A percentile compares a stretch with the other conserved stretches of the same genome.
These are phyloP conservation scores for Trichogramma evanescens DNA, from an alignment of 2,888 invertebrate species.

Conservation along the genomic window DNA sequence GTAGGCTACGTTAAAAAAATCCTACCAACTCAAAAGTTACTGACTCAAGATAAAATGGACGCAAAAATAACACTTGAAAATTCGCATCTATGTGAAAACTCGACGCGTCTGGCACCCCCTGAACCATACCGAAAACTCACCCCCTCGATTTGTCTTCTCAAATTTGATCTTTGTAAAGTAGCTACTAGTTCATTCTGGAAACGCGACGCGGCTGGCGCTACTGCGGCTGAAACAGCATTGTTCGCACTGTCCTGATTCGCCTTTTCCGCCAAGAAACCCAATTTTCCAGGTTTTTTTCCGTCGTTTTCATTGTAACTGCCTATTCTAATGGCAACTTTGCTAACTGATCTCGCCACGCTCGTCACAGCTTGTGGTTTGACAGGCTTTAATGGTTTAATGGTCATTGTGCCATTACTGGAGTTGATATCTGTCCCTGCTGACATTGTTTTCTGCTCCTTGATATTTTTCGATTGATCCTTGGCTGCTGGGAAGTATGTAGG, in stretches of 20 bases:
- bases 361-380: constrained; percentile 16
- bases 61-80: too few species aligned
- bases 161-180: constrained; percentile 70
- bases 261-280: constrained; percentile 52
- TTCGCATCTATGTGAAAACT: too few species aligned
- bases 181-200: constrained; percentile 68
- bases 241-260: constrained; percentile 29
- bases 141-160: constrained; percentile 63
- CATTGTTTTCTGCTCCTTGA: background rate
- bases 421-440: too few species aligned
- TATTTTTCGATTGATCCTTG: constrained; percentile 31
- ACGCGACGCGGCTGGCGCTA: constrained; percentile 56
- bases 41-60: too few species aligned
- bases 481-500: constrained; percentile 57
- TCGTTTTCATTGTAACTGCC: constrained; percentile 42
- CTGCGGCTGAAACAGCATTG: constrained; percentile 38
- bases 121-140: constrained; percentile 17
- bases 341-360: constrained; percentile 8
- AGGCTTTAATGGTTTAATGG: background rate
- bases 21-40: too few species aligned
- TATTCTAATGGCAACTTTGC: constrained; percentile 42
- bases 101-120: too few species aligned
- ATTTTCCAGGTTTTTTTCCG: constrained; percentile 60
- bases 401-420: background rate
- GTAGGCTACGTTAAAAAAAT: too few species aligned